Conservation (phyloP, 2,888 invertebrate genomes). For the Eupithecia dodoneata region DNA sequence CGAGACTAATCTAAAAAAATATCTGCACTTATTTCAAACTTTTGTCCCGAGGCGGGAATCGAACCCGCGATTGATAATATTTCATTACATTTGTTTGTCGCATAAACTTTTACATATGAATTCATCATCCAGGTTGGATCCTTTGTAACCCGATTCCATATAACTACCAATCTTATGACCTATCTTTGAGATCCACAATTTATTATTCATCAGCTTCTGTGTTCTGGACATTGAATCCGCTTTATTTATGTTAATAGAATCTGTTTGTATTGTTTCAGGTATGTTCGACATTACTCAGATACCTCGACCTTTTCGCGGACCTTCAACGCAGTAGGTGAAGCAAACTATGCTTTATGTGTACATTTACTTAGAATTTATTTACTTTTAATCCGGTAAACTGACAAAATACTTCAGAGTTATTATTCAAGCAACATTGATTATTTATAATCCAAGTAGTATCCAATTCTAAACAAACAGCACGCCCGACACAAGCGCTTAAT, state of each 20-base stretch:
- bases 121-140: not conserved
- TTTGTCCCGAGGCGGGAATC: too few species aligned
- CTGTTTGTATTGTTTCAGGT: constrained; percentile 49
- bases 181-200: constrained; percentile 12
- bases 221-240: constrained; percentile 9
- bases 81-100: not conserved
- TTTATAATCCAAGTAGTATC: constrained; percentile 11
- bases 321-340: constrained; percentile 10
- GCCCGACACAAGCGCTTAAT: constrained; percentile 31
- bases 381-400: not conserved
- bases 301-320: constrained; percentile 6
- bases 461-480: constrained; percentile 32
- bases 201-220: constrained; percentile 11
- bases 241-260: constrained; percentile 16
- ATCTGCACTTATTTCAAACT: too few species aligned
- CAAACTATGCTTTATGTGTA: not conserved
- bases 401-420: not conserved
- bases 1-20: too few species aligned
- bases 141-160: not conserved
- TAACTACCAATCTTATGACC: constrained; percentile 7
- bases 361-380: not conserved
- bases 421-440: not conserved
- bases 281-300: constrained; percentile 39
- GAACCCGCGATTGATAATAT: not conserved
- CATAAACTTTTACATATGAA: not conserved